These are phyloP conservation scores for Melikaiella ostensackeni DNA, from an alignment of 2,888 invertebrate species.

Conservation along the genomic window DNA sequence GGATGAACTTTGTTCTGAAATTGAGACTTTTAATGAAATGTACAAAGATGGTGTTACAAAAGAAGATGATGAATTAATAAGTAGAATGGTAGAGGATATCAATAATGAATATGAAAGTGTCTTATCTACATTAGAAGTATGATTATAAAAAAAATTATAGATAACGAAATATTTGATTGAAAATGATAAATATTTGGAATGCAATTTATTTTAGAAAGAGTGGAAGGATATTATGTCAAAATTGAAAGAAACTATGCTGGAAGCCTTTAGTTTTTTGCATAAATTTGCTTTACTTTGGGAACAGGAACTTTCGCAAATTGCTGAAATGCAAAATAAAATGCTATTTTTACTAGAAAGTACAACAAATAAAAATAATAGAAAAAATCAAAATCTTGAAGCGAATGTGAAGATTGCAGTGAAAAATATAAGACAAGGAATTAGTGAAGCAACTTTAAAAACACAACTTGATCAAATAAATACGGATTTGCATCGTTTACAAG, in stretches of 20 bases:
- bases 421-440: slow-evolving; percentile 1
- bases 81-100: not conserved
- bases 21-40: not conserved
- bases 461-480: not conserved
- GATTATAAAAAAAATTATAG: not conserved
- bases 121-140: not conserved
- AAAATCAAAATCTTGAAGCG: not conserved
- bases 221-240: not conserved
- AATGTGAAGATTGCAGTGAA: not conserved
- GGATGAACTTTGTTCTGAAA: not conserved
- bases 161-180: not conserved
- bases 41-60: not conserved
- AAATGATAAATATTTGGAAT: not conserved
- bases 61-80: slow-evolving; percentile 1
- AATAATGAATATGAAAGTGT: not conserved
- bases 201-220: not conserved
- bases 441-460: not conserved
- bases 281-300: slow-evolving; percentile 5
- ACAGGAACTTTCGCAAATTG: not conserved
- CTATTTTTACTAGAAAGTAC: not conserved
- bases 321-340: not conserved
- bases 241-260: not conserved
- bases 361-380: not conserved
- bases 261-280: not conserved
- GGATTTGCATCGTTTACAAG: not conserved